A percentile compares a stretch with the other conserved stretches of the same genome.
These are phyloP conservation scores for Apodemus agrarius DNA, from an alignment of 2,797 vertebrate genomes.

Conservation along the genomic window DNA sequence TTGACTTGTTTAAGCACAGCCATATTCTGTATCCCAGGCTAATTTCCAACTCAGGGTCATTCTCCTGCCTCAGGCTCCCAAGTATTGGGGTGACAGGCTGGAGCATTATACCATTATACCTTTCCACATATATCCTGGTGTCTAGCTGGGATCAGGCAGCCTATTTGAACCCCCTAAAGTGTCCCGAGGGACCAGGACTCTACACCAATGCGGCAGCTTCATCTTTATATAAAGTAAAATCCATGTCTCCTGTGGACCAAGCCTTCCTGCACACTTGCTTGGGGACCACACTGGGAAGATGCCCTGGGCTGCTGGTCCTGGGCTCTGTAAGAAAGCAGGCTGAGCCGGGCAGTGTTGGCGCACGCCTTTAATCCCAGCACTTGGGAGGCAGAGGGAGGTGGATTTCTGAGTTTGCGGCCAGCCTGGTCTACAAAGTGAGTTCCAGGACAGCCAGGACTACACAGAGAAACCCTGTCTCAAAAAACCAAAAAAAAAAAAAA, in stretches of 20 bases:
- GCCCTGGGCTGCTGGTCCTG: background rate
- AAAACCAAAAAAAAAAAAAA: too few relatives aligned
- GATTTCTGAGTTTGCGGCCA: too few relatives aligned
- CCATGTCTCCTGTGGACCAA: too few relatives aligned
- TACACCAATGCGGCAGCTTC: background rate
- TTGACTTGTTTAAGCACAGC: background rate
- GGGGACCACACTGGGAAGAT: background rate
- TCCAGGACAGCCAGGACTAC: too few relatives aligned
- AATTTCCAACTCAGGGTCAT: background rate
- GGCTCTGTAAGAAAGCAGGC: background rate
- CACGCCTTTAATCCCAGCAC: too few relatives aligned
- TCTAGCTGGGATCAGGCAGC: background rate
- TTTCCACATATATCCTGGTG: background rate
- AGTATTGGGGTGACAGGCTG: background rate
- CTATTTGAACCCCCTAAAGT: background rate
- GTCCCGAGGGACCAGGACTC: background rate
- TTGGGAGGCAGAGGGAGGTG: too few relatives aligned
- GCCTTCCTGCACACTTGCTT: background rate
- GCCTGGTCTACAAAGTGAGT: too few relatives aligned
- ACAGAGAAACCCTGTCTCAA: too few relatives aligned
- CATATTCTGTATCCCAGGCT: background rate
- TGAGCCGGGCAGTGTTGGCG: too few relatives aligned
- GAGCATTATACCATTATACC: background rate
- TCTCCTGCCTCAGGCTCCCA: background rate
- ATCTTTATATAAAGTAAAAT: background rate